Evolutionary conservation across 2,797 vertebrate genomes (phyloP).

Genomic region (Passerculus sandwichensis): DNA sequence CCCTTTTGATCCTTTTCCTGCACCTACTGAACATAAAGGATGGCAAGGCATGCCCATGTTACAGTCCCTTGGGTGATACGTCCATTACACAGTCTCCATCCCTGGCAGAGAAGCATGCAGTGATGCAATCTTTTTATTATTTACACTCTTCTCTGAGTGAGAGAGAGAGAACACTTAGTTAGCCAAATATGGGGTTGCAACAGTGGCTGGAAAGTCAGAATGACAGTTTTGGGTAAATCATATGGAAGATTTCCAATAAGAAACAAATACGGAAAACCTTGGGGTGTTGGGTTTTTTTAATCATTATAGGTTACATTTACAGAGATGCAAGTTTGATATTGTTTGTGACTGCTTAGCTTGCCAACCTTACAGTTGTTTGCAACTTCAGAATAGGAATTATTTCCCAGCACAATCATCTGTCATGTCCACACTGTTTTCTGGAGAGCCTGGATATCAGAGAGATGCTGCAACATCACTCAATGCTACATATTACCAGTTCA

Average conservation of each 20-base stretch:
- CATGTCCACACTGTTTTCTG: neutral
- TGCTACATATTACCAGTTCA: neutral
- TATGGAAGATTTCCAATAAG: neutral
- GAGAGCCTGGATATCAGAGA: neutral
- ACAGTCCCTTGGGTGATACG: neutral
- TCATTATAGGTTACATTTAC: neutral
- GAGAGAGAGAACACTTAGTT: neutral
- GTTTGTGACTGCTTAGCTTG: neutral
- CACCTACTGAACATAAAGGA: neutral
- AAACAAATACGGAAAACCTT: neutral
- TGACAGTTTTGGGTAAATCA: neutral
- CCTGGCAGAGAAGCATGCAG: neutral
- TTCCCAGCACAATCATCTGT: neutral
- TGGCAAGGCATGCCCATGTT: neutral
- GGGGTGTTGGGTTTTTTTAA: accelerated
- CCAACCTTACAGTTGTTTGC: neutral
- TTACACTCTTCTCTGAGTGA: neutral
- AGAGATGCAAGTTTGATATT: neutral
- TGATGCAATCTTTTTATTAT: neutral
- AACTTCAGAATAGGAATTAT: neutral
- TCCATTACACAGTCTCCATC: neutral
- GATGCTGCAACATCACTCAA: neutral
- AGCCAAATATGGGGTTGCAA: neutral
- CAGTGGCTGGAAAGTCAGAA: neutral
- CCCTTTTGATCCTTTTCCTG: neutral